A percentile compares a stretch with the other conserved stretches of the same genome.
phyloP scores from a whole-genome alignment of 1,140 invertebrate species.

The Drosophila ogumai region DNA sequence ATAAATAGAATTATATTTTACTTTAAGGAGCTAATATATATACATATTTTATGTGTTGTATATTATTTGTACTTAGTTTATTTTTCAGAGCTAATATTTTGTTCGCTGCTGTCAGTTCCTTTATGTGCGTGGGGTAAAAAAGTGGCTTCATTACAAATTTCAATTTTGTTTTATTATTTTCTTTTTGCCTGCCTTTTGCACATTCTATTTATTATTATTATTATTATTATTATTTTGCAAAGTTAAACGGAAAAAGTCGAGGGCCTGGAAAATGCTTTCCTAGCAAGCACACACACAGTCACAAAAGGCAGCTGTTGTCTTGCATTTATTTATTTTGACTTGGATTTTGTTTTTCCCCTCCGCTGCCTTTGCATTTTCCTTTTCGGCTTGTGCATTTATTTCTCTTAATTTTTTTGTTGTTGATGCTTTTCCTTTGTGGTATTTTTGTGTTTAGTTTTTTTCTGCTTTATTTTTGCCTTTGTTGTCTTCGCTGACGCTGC shows the following conservation, averaged over 20 bases:
- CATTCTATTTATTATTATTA: constrained; percentile 72
- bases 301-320: constrained; percentile 65
- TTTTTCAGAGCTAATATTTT: neutral
- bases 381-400: constrained; percentile 12
- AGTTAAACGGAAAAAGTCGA: constrained; percentile 36
- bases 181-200: constrained; percentile 31
- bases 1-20: no score
- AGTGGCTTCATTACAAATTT: constrained; percentile 82
- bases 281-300: constrained; percentile 1
- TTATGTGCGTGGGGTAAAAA: constrained; percentile 57
- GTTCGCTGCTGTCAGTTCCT: neutral
- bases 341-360: constrained; percentile 43
- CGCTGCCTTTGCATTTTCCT: constrained; percentile 35
- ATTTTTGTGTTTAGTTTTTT: constrained; percentile 52
- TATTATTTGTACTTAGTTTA: no score
- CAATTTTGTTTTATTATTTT: constrained; percentile 82
- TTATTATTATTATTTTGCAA: constrained; percentile 71
- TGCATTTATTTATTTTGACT: constrained; percentile 75
- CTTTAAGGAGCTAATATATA: no score
- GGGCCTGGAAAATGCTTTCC: constrained; percentile 60
- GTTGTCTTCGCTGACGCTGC: constrained; percentile 44
- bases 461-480: constrained; percentile 52
- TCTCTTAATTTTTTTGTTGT: constrained; percentile 36
- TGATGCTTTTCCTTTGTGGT: constrained; percentile 33
- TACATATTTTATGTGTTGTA: no score